Percentiles rank a stretch among this genome's conserved stretches.
These are phyloP conservation scores for Melanotus villosus DNA, from an alignment of 2,888 invertebrate genomes.

Conservation along the genomic window DNA sequence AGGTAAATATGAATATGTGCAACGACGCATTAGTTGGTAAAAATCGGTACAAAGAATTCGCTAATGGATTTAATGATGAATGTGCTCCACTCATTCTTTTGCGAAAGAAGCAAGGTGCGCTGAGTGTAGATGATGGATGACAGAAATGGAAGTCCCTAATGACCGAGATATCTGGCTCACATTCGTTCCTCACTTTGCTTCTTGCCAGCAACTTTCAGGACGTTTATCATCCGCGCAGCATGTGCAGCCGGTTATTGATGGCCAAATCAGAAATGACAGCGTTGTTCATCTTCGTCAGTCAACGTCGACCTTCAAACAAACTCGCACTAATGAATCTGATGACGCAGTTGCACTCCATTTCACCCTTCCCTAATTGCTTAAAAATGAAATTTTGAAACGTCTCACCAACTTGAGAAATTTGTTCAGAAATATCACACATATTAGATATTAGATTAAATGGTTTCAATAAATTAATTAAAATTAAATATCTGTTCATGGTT, in stretches of 20 bases:
- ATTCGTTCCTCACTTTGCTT: conserved; percentile 61
- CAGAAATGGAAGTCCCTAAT: conserved; percentile 64
- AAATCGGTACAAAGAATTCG: conserved; percentile 43
- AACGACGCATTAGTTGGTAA: conserved; percentile 33
- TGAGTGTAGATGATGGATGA: conserved; percentile 63
- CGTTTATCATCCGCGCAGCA: conserved; percentile 64
- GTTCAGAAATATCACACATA: too few relatives aligned
- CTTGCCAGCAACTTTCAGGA: conserved; percentile 61
- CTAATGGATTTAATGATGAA: conserved; percentile 55
- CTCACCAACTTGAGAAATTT: too few relatives aligned
- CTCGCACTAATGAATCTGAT: conserved; percentile 62
- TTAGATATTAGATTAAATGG: too few relatives aligned
- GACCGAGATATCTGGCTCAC: conserved; percentile 64
- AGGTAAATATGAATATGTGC: neutral
- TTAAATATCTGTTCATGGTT: too few relatives aligned
- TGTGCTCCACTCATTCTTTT: conserved; percentile 52
- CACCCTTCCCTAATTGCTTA: conserved; percentile 39
- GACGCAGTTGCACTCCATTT: conserved; percentile 56
- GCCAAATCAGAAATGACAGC: conserved; percentile 67
- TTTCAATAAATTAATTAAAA: too few relatives aligned
- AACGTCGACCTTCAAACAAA: conserved; percentile 58
- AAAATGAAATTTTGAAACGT: conserved; percentile 9
- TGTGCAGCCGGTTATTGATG: conserved; percentile 65
- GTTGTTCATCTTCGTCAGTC: conserved; percentile 67
- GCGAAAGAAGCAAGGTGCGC: conserved; percentile 53